Conservation (phyloP, 2,888 invertebrate genomes). For the Caenorhabditis zanzibari region DNA sequence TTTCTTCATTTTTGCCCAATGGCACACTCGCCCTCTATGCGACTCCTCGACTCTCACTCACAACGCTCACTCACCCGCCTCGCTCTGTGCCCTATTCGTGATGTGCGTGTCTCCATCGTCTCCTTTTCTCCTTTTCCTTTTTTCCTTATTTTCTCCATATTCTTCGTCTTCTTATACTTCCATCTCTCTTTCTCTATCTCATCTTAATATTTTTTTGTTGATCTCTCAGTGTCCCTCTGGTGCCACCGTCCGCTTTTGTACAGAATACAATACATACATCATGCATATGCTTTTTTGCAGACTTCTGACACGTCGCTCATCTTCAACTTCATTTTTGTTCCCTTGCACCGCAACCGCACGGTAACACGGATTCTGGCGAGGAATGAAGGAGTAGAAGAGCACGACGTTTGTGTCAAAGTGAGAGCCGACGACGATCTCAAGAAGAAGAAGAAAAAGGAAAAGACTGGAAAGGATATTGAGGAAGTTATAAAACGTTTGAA, state of each 20-base stretch:
- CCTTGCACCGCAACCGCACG: constrained; percentile 32
- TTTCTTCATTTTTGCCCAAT: constrained; percentile 29
- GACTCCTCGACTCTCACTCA: constrained; percentile 21
- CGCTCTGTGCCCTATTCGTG: constrained; percentile 39
- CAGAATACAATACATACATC: constrained; percentile 15
- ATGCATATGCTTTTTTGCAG: not conserved
- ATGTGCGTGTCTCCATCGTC: constrained; percentile 37
- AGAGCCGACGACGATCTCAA: constrained; percentile 45
- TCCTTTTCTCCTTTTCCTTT: constrained; percentile 25
- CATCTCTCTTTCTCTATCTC: constrained; percentile 22
- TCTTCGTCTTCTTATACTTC: constrained; percentile 14
- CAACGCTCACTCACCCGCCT: constrained; percentile 33
- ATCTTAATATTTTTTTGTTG: constrained; percentile 37
- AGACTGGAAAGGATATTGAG: constrained; percentile 7
- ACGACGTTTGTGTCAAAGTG: constrained; percentile 26
- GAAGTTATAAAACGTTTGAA: constrained; percentile 21
- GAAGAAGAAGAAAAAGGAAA: constrained; percentile 34
- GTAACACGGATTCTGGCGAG: constrained; percentile 30
- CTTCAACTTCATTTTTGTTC: not conserved
- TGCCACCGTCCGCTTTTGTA: constrained; percentile 4
- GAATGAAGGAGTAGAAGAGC: constrained; percentile 49
- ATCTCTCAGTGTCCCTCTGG: not conserved
- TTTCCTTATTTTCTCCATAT: constrained; percentile 27
- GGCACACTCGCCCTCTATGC: constrained; percentile 42
- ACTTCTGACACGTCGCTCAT: constrained; percentile 3